Evolutionary conservation across 2,113 vertebrate genomes (phyloP).

Genomic region (Kryptolebias marmoratus): DNA sequence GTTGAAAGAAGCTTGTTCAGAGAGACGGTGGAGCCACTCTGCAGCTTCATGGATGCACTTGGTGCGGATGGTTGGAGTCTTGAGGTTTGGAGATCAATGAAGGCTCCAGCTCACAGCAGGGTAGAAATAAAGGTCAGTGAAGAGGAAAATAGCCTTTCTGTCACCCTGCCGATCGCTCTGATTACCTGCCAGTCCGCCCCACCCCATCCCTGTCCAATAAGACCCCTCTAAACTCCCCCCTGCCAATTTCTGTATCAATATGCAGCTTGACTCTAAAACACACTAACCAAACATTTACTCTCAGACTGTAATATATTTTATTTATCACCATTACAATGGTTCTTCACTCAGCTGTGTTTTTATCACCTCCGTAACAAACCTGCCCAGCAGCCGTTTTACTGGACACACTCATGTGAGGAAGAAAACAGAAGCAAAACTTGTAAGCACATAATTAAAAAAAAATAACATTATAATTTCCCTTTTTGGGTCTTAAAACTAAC

Average conservation of each 20-base stretch:
- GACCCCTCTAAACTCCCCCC: background rate
- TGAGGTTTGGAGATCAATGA: slow-evolving; percentile 26
- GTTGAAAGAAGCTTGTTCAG: background rate
- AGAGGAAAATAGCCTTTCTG: slow-evolving; percentile 47
- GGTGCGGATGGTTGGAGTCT: slow-evolving; percentile 18
- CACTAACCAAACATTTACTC: too few species aligned
- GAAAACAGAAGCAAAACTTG: too few species aligned
- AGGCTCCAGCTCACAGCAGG: slow-evolving; percentile 27
- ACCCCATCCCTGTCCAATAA: slow-evolving; percentile 5
- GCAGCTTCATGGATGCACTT: slow-evolving; percentile 21
- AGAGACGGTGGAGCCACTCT: background rate
- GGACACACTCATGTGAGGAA: too few species aligned
- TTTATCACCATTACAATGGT: too few species aligned
- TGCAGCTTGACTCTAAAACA: background rate
- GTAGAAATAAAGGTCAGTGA: slow-evolving; percentile 50
- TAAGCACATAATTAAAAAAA: too few species aligned
- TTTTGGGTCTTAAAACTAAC: too few species aligned
- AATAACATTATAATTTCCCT: too few species aligned
- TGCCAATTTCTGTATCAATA: background rate
- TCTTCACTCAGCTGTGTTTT: too few species aligned
- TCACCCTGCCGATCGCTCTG: slow-evolving; percentile 42
- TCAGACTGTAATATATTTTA: too few species aligned
- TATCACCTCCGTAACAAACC: too few species aligned
- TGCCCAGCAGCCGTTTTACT: too few species aligned
- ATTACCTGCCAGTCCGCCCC: slow-evolving; percentile 42